These are phyloP conservation scores for Tipula lateralis DNA, from an alignment of 2,888 invertebrate species.

Conservation along the genomic window DNA sequence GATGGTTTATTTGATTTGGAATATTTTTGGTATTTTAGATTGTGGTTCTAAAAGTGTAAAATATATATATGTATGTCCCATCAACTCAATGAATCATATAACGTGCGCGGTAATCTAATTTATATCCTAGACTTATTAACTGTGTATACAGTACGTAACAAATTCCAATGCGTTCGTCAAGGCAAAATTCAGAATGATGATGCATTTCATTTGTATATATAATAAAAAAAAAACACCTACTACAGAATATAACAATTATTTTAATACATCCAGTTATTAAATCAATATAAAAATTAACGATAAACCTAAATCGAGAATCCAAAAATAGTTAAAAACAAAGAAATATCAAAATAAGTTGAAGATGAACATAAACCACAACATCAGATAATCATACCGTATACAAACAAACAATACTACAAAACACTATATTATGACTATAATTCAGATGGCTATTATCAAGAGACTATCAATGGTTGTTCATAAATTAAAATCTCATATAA, in stretches of 20 bases:
- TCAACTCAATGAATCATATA: not conserved
- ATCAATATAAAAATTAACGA: not conserved
- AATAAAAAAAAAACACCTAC: no score
- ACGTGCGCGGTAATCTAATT: not conserved
- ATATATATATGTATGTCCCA: not conserved
- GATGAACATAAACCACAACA: constrained; percentile 14
- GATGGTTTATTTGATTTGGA: not conserved
- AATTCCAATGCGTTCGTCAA: not conserved
- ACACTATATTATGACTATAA: not conserved
- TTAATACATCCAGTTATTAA: not conserved
- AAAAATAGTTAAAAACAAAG: not conserved
- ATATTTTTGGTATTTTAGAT: not conserved
- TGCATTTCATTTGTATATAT: not conserved
- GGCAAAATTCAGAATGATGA: not conserved
- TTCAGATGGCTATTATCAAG: not conserved
- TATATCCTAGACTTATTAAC: not conserved
- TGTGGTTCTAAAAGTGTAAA: not conserved
- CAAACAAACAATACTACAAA: not conserved
- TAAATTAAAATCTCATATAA: constrained; percentile 14
- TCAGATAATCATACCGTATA: not conserved
- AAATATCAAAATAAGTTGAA: not conserved
- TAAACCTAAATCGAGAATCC: not conserved
- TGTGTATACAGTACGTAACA: not conserved
- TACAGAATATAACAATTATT: not conserved
- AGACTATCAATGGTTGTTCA: not conserved